Evolutionary conservation across 2,113 vertebrate genomes (phyloP), one percentile per base, ranked within the genome.

Genomic region (Seriola dumerili): DNA sequence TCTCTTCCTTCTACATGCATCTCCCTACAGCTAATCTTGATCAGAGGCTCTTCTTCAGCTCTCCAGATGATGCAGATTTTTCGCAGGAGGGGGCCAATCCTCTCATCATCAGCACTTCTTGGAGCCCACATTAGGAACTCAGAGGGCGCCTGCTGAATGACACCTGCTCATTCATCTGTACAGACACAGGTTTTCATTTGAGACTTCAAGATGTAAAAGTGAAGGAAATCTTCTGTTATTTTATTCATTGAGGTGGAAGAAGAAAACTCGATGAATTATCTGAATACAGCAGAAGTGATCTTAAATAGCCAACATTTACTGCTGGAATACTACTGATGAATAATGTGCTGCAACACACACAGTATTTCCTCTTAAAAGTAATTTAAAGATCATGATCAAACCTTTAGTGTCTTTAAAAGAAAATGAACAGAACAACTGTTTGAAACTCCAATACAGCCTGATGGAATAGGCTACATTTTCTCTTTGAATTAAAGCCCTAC

Each of bases 311-410:
- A 54, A n/a, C 21, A 34, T 64, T 46, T 72, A 23, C 19, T 8
- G 5, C 67, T 17, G 38, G 4, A 50, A 50, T 21, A 52, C 17
- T 63, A 54, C 44, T 11, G 9, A 17, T 69, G 36, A 71, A 57
- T 44, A 52, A 54, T 65, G n/a, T 72, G n/a, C 50, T 32, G 7
- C 19, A 32, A 75, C 55, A 62, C 12, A 62, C 12, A 4, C 34
- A 36, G 34, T 36, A 59, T 29, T 50, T 59, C 34, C 64, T 50
- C 5, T 61, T 42, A 23, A 62, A 71, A 23, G 40, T 72, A 65
- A 83, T 83, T 65, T 65, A 83, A 59, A 76, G 80, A 76, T 71
- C 58, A 65, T 48, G 40, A 83, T 77, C 67, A 9, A 38, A 25
- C 36, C 4, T 9, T 46, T 59, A 36, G 44, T 55, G 38, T 55